phyloP scores from a whole-genome alignment of 2,888 invertebrate species.

The Portevinia maculata region DNA sequence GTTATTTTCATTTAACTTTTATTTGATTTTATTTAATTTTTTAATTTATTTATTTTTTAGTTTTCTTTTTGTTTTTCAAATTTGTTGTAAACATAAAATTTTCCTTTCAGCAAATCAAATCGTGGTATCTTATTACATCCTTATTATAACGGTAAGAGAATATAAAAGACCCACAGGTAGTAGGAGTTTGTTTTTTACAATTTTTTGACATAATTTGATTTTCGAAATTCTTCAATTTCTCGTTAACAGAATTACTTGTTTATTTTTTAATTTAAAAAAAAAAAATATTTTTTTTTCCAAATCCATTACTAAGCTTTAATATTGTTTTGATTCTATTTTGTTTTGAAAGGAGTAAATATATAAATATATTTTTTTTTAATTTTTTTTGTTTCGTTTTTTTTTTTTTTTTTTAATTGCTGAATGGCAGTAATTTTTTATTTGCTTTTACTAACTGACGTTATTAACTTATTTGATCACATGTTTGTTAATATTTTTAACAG shows the following conservation, averaged over 20 bases:
- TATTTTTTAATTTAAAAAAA: neutral
- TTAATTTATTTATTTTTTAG: constrained; percentile 17
- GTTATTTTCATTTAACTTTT: constrained; percentile 1
- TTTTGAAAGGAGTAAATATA: constrained; percentile 1
- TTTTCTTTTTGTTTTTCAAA: constrained; percentile 30
- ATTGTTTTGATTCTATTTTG: neutral
- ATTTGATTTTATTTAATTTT: constrained; percentile 5
- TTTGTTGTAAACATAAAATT: constrained; percentile 62
- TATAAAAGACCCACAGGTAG: constrained; percentile 59
- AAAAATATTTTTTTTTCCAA: neutral
- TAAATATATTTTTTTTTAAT: neutral
- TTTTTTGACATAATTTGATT: constrained; percentile 30
- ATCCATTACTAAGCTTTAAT: constrained; percentile 14
- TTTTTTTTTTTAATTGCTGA: constrained; percentile 27
- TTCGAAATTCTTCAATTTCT: constrained; percentile 32
- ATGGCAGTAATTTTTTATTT: constrained; percentile 40
- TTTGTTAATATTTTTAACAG: constrained; percentile 22
- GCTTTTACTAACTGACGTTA: constrained; percentile 54
- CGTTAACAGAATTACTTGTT: constrained; percentile 31
- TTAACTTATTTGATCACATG: constrained; percentile 1
- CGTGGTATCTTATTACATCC: constrained; percentile 85
- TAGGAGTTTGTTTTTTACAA: constrained; percentile 58
- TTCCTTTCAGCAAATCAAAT: constrained; percentile 82
- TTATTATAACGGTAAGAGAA: constrained; percentile 85
- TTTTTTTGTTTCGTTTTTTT: neutral